phyloP scores from a whole-genome alignment of 2,113 vertebrate genomes.

The Oreochromis niloticus region DNA sequence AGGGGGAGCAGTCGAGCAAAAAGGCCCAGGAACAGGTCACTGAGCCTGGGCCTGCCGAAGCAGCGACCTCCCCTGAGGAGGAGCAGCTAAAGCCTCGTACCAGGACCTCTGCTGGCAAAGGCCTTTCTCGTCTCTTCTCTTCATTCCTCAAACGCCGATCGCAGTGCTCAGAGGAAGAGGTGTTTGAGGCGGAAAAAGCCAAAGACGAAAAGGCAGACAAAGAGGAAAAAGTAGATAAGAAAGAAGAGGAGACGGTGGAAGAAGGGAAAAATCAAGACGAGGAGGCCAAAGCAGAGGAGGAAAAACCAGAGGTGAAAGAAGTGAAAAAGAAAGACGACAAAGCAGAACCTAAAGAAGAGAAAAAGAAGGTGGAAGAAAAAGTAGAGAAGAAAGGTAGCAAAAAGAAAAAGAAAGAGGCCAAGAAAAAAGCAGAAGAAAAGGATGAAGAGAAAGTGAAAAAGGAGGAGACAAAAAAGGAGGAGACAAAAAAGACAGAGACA shows the following conservation, averaged over 20 bases:
- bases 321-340: constrained; percentile 37
- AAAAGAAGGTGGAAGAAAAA: constrained; percentile 34
- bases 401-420: constrained; percentile 17
- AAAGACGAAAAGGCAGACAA: constrained; percentile 51
- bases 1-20: constrained; percentile 31
- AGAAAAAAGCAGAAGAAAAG: constrained; percentile 15
- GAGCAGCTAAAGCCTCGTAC: constrained; percentile 75
- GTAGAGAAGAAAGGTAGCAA: neutral
- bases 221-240: constrained; percentile 35
- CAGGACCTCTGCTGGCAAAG: constrained; percentile 77
- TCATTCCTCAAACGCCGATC: constrained; percentile 88
- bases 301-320: constrained; percentile 28
- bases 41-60: constrained; percentile 44
- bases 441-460: constrained; percentile 9
- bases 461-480: neutral
- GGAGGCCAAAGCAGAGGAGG: constrained; percentile 16
- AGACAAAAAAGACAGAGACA: neutral
- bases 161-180: constrained; percentile 80
- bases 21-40: constrained; percentile 58
- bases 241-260: constrained; percentile 19
- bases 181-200: constrained; percentile 65
- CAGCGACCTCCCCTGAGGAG: constrained; percentile 69
- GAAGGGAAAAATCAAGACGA: constrained; percentile 42
- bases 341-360: constrained; percentile 22
- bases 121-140: constrained; percentile 88